Evolutionary conservation across 2,888 invertebrate species (phyloP), one percentile per base, ranked within the genome.

Genomic region (Athrips mouffetella): DNA sequence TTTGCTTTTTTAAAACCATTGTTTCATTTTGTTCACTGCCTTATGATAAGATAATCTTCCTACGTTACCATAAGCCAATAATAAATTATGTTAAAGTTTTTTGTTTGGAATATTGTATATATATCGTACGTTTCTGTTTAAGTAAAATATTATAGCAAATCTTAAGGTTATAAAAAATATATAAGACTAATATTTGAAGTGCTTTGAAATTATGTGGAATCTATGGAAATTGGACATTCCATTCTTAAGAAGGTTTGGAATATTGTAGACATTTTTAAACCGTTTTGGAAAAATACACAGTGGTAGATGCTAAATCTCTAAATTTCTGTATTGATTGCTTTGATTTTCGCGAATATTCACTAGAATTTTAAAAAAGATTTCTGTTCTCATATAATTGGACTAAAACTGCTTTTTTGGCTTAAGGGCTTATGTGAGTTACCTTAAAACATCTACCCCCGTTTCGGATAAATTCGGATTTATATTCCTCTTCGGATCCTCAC

Each of bases 41-140:
- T 41, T 42, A 33, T 35, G 23, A 16, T 42, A 44, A 44, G 35
- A 37, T 31, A 39, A 25, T 27, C 15, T 27, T 39, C 16, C 10
- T 37, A n/a, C 25, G 29, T 48, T 48, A 48, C 48, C 48, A 44
- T 47, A 47, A 47, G 40, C 35, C 27, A 35, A 35, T 8, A 31
- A 41, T 23, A 29, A 44, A 44, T 27, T 44, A 35, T 35, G 35
- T 48, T 48, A 23, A 41, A 41, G 41, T 41, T 48, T 37, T 47
- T 41, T 48, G 48, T 48, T 48, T 48, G 48, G 23, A 41, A 48
- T 21, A 31, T 18, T 45, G 45, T 45, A 45, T 33, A 45, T 44
- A 45, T 13, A 4, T 21, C n/a, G n/a, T n/a, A n/a, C n/a, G 13
- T 21, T 13, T 29, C n/a, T 30, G 6, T 16, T 27, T 42, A 41